Evolutionary conservation across 64 coral and sea anemone genomes (phyloP).

Genomic region (Anthopleura sola): DNA sequence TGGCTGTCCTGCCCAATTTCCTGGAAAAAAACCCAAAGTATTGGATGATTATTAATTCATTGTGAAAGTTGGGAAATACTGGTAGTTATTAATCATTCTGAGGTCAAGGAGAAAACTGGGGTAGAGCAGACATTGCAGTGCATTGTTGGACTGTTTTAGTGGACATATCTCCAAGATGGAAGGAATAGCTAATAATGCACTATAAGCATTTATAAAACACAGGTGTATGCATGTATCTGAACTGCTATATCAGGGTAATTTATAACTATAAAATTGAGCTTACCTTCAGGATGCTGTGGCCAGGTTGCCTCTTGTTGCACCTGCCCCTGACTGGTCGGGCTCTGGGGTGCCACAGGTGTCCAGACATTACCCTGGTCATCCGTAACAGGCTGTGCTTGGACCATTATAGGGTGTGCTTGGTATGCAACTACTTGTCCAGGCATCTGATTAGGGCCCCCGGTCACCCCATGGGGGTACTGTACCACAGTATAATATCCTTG

Average conservation of each 20-base stretch:
- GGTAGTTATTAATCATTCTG: no score
- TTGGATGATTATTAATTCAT: no score
- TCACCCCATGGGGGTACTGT: slow-evolving; percentile 6
- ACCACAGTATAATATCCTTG: neutral
- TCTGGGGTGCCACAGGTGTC: slow-evolving; percentile 8
- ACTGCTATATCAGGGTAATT: no score
- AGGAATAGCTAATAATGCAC: no score
- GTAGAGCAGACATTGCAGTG: no score
- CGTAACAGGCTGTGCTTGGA: neutral
- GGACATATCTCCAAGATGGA: no score
- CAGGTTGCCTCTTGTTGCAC: neutral
- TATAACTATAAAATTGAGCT: no score
- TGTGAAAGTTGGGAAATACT: no score
- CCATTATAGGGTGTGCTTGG: neutral
- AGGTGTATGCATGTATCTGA: no score
- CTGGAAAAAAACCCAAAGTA: slow-evolving; percentile 5
- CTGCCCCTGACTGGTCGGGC: neutral
- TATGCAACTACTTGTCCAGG: slow-evolving; percentile 6
- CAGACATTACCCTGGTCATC: neutral
- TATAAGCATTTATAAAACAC: no score
- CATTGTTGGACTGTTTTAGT: no score
- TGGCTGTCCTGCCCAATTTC: slow-evolving; percentile 17
- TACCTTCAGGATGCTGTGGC: slow-evolving; percentile 45
- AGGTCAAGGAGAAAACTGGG: no score
- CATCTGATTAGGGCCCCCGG: neutral